These are phyloP conservation scores for Meloidogyne hapla DNA, from an alignment of 1,140 invertebrate genomes.

Conservation along the genomic window DNA sequence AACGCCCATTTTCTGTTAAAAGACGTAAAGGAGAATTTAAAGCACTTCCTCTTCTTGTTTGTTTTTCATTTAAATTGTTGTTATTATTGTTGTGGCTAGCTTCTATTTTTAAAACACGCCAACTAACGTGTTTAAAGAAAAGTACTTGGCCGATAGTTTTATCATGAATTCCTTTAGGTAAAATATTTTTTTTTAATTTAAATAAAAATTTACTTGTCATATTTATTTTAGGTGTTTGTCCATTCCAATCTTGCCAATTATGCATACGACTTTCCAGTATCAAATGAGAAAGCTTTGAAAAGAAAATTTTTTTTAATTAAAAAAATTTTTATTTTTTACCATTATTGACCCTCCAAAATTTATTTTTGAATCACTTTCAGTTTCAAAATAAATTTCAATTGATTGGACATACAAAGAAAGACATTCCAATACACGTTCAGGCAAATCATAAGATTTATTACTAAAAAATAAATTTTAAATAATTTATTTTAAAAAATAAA, in stretches of 20 bases:
- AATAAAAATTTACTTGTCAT: conserved; percentile 44
- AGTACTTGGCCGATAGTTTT: conserved; percentile 80
- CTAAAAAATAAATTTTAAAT: too few relatives aligned
- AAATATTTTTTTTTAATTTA: not conserved
- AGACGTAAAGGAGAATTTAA: conserved; percentile 79
- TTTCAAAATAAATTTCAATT: conserved; percentile 86
- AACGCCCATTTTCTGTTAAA: conserved; percentile 88
- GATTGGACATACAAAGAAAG: conserved; percentile 92
- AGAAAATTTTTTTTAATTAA: not conserved
- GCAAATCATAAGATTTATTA: conserved; percentile 75
- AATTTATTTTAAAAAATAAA: conserved; percentile 11
- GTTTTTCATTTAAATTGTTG: conserved; percentile 72
- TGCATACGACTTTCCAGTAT: conserved; percentile 87
- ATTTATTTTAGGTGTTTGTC: conserved; percentile 70
- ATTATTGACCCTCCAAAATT: conserved; percentile 90
- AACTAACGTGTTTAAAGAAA: conserved; percentile 95
- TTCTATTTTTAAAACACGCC: conserved; percentile 72
- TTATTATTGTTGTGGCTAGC: conserved; percentile 47
- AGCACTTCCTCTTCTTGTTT: conserved; percentile 13
- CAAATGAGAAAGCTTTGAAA: conserved; percentile 79
- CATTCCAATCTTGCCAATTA: conserved; percentile 80
- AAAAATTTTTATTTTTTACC: conserved; percentile 72
- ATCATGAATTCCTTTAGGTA: conserved; percentile 79
- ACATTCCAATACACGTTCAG: conserved; percentile 92
- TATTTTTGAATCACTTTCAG: conserved; percentile 67